Evolutionary conservation across 2,113 vertebrate species (phyloP), one percentile per base, ranked within the genome.

Genomic region (Melanerpes aurifrons): DNA sequence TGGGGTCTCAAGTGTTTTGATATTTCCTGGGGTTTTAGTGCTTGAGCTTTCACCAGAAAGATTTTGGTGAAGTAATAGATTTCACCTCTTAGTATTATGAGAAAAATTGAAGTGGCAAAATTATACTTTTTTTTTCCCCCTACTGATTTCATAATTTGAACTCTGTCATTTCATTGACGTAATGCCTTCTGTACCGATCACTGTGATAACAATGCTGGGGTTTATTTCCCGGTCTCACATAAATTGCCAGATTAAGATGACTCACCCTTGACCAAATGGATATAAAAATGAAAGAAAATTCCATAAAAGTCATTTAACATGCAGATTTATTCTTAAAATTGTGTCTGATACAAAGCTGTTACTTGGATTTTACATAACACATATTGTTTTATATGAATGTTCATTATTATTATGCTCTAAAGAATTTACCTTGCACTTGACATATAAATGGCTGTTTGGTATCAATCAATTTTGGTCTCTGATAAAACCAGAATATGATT

Each of bases 261-360:
- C 66, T 96, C 92, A 96, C 66, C 54, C 77, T 78, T 93, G 88
- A 96, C 86, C 76, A 90, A 95, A 84, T 78, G 85, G 70, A 86
- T 90, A 81, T 53, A 91, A 93, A 94, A 88, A 17, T 63, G 71
- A 86, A 94, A 82, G 66, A 94, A 81, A 90, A 90, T 91, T 94
- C 89, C 50, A 28, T 7, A 69, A 47, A 86, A 88, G 62, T 90
- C 35, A 68, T 81, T 83, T 77, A 40, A 88, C 6, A 0, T 74
- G 53, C 69, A 32, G 22, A 74, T 88, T 96, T 88, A 37, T 81
- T 94, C 79, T 90, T 75, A 37, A 91, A 89, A 83, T 89, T 64
- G 1, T 69, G 43, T 83, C 62, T 88, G 37, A 74, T 63, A 76
- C 69, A 91, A 91, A 90, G 79, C 50, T 58, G 37, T 67, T 83